Evolutionary conservation across 2,888 invertebrate species (phyloP).

Genomic region (Euproctis similis): DNA sequence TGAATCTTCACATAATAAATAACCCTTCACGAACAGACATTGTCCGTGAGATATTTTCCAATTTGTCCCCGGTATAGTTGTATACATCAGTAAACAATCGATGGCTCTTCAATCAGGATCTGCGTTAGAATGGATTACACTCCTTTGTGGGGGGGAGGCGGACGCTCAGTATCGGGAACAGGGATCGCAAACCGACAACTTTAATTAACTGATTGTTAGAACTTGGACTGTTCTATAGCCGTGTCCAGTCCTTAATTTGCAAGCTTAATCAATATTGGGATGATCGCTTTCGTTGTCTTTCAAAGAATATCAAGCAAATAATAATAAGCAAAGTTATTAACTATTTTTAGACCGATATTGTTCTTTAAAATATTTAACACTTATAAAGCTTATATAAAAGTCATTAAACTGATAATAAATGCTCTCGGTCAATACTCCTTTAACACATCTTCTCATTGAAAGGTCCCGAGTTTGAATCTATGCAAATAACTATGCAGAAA

Average conservation of each 20-base stretch:
- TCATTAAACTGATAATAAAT: no score
- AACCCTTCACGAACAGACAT: neutral
- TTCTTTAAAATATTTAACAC: no score
- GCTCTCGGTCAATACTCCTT: no score
- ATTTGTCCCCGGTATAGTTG: conserved; percentile 1
- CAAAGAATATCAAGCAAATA: neutral
- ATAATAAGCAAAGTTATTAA: no score
- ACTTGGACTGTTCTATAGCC: conserved; percentile 8
- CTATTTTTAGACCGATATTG: no score
- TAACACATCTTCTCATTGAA: no score
- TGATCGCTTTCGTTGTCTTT: conserved; percentile 5
- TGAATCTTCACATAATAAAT: neutral
- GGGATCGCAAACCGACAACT: conserved; percentile 21
- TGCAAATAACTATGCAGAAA: no score
- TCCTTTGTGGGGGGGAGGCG: conserved; percentile 16
- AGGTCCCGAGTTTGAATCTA: no score
- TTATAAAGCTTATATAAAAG: no score
- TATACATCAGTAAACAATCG: conserved; percentile 3
- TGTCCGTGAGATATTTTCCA: conserved; percentile 3
- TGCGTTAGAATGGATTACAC: conserved; percentile 15
- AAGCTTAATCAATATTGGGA: conserved; percentile 13
- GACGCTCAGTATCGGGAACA: conserved; percentile 16
- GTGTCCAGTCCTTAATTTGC: conserved; percentile 13
- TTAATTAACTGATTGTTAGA: conserved; percentile 22
- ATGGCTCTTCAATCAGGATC: conserved; percentile 8